These are phyloP conservation scores for Argyresthia goedartella DNA, from an alignment of 2,888 invertebrate genomes.

Conservation along the genomic window DNA sequence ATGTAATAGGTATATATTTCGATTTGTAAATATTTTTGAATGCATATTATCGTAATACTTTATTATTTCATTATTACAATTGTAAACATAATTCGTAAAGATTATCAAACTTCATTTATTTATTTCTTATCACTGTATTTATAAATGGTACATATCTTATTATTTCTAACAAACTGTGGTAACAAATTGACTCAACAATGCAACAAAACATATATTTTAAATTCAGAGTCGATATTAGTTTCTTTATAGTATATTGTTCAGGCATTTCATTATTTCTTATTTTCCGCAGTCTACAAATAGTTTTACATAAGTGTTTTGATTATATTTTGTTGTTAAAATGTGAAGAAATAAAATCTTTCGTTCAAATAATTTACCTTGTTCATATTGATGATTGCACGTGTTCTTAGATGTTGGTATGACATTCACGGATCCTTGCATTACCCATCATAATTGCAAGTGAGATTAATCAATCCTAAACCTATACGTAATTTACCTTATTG, in stretches of 20 bases:
- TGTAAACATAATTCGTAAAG: too few relatives aligned
- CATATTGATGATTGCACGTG: too few relatives aligned
- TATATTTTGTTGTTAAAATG: conserved; percentile 9
- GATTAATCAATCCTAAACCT: too few relatives aligned
- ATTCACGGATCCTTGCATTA: too few relatives aligned
- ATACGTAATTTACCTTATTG: too few relatives aligned
- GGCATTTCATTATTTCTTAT: neutral
- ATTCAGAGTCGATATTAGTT: neutral
- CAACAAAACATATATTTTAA: neutral
- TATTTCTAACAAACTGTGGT: neutral
- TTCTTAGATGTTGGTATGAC: too few relatives aligned
- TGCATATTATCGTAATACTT: too few relatives aligned
- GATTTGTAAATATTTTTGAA: too few relatives aligned
- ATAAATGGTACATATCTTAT: neutral
- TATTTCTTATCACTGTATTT: neutral
- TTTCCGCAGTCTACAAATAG: neutral
- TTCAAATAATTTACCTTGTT: neutral
- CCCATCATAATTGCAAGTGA: too few relatives aligned
- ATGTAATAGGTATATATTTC: too few relatives aligned
- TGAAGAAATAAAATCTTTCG: conserved; percentile 7
- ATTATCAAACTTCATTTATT: neutral
- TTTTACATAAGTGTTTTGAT: conserved; percentile 3
- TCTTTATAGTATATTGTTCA: neutral
- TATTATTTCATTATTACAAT: too few relatives aligned
- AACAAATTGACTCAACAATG: conserved; percentile 1